A percentile compares a stretch with the other conserved stretches of the same genome.
phyloP scores from a whole-genome alignment of 2,888 invertebrate genomes.

The Exephanes ischioxanthus region DNA sequence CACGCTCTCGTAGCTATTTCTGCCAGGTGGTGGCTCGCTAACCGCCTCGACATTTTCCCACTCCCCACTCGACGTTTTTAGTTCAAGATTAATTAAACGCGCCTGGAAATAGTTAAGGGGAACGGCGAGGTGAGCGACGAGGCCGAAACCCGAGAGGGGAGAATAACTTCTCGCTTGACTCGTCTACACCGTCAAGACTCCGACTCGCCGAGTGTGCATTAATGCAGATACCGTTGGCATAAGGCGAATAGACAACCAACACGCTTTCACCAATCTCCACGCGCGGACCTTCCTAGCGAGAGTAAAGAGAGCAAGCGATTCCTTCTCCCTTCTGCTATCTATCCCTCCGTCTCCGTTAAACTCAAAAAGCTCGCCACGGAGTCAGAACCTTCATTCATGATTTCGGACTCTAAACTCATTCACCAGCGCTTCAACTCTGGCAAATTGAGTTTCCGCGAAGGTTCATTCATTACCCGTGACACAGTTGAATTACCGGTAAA shows the following conservation, averaged over 20 bases:
- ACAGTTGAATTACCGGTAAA: background rate
- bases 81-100: conserved; percentile 83
- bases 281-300: conserved; percentile 30
- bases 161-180: conserved; percentile 15
- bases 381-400: conserved; percentile 65
- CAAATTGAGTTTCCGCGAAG: conserved; percentile 45
- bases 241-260: conserved; percentile 51
- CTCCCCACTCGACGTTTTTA: conserved; percentile 78
- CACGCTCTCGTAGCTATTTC: conserved; percentile 77
- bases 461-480: conserved; percentile 45
- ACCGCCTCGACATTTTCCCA: conserved; percentile 73
- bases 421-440: conserved; percentile 45
- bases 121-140: conserved; percentile 47
- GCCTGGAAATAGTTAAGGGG: conserved; percentile 80
- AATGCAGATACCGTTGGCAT: conserved; percentile 17
- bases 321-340: conserved; percentile 54
- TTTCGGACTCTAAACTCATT: conserved; percentile 63
- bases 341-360: conserved; percentile 44
- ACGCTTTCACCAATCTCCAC: conserved; percentile 47
- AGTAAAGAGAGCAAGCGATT: conserved; percentile 56
- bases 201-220: background rate
- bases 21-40: conserved; percentile 78
- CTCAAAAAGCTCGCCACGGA: conserved; percentile 47
- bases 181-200: conserved; percentile 6
- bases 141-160: conserved; percentile 1